Conservation (phyloP, 2,113 vertebrate species). For the Phycodurus eques region DNA sequence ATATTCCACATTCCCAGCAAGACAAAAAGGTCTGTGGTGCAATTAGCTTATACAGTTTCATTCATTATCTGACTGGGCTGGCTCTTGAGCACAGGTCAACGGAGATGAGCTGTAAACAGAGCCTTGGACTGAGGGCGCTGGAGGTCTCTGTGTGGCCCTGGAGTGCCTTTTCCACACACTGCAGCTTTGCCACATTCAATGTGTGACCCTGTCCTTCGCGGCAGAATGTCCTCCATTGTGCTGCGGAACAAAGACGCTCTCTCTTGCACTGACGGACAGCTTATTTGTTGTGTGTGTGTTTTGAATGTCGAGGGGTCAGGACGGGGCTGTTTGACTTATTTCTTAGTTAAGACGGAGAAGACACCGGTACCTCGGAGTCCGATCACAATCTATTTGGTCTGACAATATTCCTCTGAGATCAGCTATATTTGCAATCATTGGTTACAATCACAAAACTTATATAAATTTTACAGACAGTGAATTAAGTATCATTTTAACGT, state of each 20-base stretch:
- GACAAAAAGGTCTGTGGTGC: slow-evolving; percentile 15
- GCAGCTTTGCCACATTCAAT: slow-evolving; percentile 51
- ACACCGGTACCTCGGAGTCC: neutral
- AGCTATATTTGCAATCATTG: neutral
- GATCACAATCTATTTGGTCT: neutral
- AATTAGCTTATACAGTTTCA: slow-evolving; percentile 20
- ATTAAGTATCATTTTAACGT: no score
- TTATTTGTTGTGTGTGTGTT: slow-evolving; percentile 42
- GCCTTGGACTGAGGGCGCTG: slow-evolving; percentile 24
- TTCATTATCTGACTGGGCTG: slow-evolving; percentile 16
- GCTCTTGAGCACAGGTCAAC: slow-evolving; percentile 44
- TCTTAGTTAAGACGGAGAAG: slow-evolving; percentile 25
- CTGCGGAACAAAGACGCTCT: slow-evolving; percentile 66
- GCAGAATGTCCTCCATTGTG: slow-evolving; percentile 76
- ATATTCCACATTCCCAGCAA: slow-evolving; percentile 26
- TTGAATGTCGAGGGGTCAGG: slow-evolving; percentile 40
- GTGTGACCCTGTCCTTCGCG: slow-evolving; percentile 62
- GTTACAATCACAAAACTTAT: no score
- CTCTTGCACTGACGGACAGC: slow-evolving; percentile 58
- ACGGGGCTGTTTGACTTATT: slow-evolving; percentile 21
- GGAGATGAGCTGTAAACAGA: slow-evolving; percentile 52
- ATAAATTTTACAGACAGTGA: no score
- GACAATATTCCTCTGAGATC: neutral
- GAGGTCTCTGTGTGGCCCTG: slow-evolving; percentile 49
- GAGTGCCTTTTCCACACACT: slow-evolving; percentile 40